Conservation (phyloP, 1,140 invertebrate genomes). For the Meloidogyne chitwoodi region DNA sequence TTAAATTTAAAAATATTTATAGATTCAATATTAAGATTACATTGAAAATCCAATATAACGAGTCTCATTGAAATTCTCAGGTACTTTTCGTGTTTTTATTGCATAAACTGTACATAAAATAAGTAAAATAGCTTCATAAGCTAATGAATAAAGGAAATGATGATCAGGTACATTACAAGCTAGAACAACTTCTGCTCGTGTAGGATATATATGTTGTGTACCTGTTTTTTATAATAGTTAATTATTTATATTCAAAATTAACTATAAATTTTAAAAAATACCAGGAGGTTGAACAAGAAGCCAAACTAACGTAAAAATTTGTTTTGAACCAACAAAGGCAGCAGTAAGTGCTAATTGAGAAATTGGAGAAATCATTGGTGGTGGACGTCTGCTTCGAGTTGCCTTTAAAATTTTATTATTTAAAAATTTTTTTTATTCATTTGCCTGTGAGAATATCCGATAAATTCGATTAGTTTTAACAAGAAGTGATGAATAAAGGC, state of each 20-base stretch:
- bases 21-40: constrained; percentile 18
- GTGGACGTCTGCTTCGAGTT: constrained; percentile 68
- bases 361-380: constrained; percentile 72
- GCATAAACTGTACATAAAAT: constrained; percentile 73
- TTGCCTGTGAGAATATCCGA: constrained; percentile 67
- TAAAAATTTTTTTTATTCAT: neutral
- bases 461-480: constrained; percentile 76
- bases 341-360: constrained; percentile 69
- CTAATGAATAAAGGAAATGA: constrained; percentile 71
- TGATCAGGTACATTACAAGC: constrained; percentile 72
- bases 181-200: constrained; percentile 64
- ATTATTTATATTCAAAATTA: neutral
- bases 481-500: constrained; percentile 73
- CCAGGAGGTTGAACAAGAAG: constrained; percentile 68
- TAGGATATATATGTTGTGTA: constrained; percentile 61
- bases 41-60: constrained; percentile 74
- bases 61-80: constrained; percentile 71
- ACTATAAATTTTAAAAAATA: constrained; percentile 27
- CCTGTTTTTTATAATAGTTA: constrained; percentile 32
- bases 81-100: constrained; percentile 72
- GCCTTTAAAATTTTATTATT: constrained; percentile 49
- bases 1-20: neutral
- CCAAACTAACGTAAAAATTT: constrained; percentile 68
- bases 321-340: constrained; percentile 68
- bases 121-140: constrained; percentile 73